Evolutionary conservation across 1,140 invertebrate species (phyloP), one percentile per base, ranked within the genome.

Genomic region (Drosophila pachea): DNA sequence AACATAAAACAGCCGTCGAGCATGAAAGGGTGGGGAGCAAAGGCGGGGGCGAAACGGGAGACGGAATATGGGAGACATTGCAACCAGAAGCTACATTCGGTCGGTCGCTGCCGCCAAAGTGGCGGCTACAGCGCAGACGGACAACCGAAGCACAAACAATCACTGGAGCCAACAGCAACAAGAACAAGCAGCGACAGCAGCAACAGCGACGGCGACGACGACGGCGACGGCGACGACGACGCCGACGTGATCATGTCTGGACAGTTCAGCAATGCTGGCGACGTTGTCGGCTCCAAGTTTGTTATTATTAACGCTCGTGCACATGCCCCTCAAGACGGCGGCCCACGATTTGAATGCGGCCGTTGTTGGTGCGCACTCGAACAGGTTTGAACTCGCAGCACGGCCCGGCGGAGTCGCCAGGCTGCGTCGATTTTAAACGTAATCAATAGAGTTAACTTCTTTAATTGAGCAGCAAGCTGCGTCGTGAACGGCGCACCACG

Each of bases 391-490:
- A 74, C 76, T 55, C 42, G 49, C 16, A 2, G 8, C 63, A n/a
- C 22, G 22, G 22, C 22, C 22, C 22, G 22, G 64, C 14, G n/a
- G n/a, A n/a, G n/a, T n/a, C n/a, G n/a, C n/a, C n/a, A n/a, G n/a
- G n/a, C 45, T 62, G 36, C 47, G 66, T 78, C 74, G 75, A 78
- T 74, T 83, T 83, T 83, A 73, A 83, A 83, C 76, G 78, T 83
- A 83, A 83, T 83, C 74, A 83, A 83, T 83, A 77, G 74, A 78
- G 78, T 76, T 69, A 78, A 83, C 64, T 83, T 83, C 75, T 83
- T 83, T 83, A 83, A 83, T 83, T 86, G 81, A 86, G 79, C 76
- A 62, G 14, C 12, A 14, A 43, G 61, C 63, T 58, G 59, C 55
- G 63, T 73, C 62, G 74, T 76, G 60, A 53, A 70, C 52, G 59